Percentiles rank a stretch among this genome's conserved stretches.
Evolutionary conservation across 2,797 vertebrate species (phyloP).

Genomic region (Poecilia picta): DNA sequence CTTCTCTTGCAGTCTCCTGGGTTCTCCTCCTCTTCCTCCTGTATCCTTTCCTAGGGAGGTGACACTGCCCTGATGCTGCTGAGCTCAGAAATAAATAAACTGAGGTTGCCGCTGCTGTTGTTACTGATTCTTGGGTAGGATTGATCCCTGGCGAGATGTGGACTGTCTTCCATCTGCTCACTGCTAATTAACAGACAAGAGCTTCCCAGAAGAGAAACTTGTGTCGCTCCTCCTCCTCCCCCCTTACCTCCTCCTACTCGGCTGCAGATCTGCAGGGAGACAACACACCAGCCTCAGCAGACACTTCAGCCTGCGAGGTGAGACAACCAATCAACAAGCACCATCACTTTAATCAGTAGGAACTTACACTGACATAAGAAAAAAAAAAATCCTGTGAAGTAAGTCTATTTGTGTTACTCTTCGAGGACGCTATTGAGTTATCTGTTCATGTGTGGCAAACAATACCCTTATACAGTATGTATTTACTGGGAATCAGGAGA

Average conservation of each 20-base stretch:
- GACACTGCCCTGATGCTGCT: constrained; percentile 50
- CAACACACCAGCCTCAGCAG: constrained; percentile 44
- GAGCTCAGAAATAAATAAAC: constrained; percentile 73
- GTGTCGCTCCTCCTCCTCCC: constrained; percentile 36
- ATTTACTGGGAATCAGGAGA: constrained; percentile 1
- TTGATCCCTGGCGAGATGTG: constrained; percentile 72
- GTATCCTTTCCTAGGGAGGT: constrained; percentile 51
- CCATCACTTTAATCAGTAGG: constrained; percentile 45
- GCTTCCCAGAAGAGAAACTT: constrained; percentile 63
- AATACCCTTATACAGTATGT: constrained; percentile 2
- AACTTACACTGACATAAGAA: constrained; percentile 19
- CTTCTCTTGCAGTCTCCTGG: constrained; percentile 51
- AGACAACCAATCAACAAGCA: constrained; percentile 55
- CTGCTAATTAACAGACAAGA: constrained; percentile 80
- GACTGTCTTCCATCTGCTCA: constrained; percentile 78
- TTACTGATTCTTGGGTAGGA: constrained; percentile 61
- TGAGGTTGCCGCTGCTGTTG: constrained; percentile 41
- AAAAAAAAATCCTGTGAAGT: constrained; percentile 8
- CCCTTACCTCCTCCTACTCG: constrained; percentile 39
- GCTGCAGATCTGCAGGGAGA: constrained; percentile 58
- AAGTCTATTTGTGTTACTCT: constrained; percentile 22
- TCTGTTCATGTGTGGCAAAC: neutral
- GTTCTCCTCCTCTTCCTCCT: constrained; percentile 48
- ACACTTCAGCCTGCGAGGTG: constrained; percentile 51
- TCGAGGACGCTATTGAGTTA: neutral